These are phyloP conservation scores for Rhincodon typus DNA, from an alignment of 2,797 vertebrate genomes.

Conservation along the genomic window DNA sequence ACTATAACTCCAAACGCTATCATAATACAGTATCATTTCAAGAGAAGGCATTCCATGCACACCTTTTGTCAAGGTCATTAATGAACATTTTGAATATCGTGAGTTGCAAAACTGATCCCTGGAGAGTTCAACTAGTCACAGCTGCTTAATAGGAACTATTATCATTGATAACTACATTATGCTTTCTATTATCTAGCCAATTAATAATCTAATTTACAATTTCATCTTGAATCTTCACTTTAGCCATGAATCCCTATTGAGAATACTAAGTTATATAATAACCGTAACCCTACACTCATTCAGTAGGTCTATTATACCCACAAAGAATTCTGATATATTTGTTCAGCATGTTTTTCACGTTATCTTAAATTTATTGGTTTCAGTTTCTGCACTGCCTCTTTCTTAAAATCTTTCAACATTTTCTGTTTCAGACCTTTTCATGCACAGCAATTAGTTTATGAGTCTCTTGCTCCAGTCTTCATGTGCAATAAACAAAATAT, in stretches of 20 bases:
- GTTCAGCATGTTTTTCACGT: conserved; percentile 25
- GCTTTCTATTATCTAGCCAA: conserved; percentile 38
- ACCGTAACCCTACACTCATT: conserved; percentile 17
- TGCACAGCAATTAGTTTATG: not conserved
- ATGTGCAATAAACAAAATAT: not conserved
- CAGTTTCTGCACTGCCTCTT: not conserved
- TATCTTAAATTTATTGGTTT: conserved; percentile 29
- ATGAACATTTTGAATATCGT: not conserved
- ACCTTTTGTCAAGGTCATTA: conserved; percentile 34
- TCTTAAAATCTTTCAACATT: not conserved
- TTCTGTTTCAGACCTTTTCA: not conserved
- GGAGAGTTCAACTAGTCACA: conserved; percentile 5
- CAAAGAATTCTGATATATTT: conserved; percentile 22
- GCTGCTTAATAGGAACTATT: conserved; percentile 34
- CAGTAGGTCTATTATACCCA: not conserved
- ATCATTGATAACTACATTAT: conserved; percentile 37
- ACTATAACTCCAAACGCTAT: not conserved
- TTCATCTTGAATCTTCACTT: conserved; percentile 32
- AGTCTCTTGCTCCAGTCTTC: not conserved
- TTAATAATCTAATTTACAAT: conserved; percentile 39
- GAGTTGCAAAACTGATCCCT: not conserved
- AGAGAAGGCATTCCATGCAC: not conserved
- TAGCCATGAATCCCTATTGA: conserved; percentile 33
- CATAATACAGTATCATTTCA: not conserved
- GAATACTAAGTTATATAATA: conserved; percentile 30